These are phyloP conservation scores for Micromys minutus DNA, from an alignment of 2,113 vertebrate species.

Conservation along the genomic window DNA sequence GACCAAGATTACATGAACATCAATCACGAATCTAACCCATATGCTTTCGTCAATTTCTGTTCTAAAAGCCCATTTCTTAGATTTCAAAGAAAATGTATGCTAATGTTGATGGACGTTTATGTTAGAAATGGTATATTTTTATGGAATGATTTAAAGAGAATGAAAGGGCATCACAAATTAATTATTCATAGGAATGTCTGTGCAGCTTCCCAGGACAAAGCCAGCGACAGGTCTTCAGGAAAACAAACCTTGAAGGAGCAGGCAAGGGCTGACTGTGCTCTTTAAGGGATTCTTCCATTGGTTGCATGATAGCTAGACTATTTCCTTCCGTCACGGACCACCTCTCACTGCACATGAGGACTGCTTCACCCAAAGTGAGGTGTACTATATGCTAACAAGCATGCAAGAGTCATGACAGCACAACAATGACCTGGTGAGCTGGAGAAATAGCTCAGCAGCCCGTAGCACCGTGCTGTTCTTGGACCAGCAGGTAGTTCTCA, in stretches of 20 bases:
- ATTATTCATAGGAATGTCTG: background rate
- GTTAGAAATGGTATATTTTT: slow-evolving; percentile 18
- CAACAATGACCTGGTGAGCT: background rate
- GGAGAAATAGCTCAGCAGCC: background rate
- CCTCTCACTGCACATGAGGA: background rate
- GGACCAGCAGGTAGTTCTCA: background rate
- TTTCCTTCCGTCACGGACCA: background rate
- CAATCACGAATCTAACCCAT: background rate
- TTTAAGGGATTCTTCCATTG: background rate
- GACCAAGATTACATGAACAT: background rate
- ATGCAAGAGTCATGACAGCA: background rate
- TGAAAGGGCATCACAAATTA: background rate
- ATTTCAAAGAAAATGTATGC: slow-evolving; percentile 15
- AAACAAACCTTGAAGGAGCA: background rate
- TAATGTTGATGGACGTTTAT: background rate
- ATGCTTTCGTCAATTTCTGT: background rate
- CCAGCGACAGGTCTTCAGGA: background rate
- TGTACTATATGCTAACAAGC: background rate
- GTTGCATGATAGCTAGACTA: too few species aligned
- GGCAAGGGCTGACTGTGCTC: rapidly evolving
- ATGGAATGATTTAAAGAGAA: background rate
- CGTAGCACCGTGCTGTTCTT: background rate
- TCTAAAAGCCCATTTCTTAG: background rate
- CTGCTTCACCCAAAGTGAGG: background rate
- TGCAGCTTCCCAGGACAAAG: background rate